phyloP scores from a whole-genome alignment of 2,113 vertebrate genomes.

The Siniperca knerii region DNA sequence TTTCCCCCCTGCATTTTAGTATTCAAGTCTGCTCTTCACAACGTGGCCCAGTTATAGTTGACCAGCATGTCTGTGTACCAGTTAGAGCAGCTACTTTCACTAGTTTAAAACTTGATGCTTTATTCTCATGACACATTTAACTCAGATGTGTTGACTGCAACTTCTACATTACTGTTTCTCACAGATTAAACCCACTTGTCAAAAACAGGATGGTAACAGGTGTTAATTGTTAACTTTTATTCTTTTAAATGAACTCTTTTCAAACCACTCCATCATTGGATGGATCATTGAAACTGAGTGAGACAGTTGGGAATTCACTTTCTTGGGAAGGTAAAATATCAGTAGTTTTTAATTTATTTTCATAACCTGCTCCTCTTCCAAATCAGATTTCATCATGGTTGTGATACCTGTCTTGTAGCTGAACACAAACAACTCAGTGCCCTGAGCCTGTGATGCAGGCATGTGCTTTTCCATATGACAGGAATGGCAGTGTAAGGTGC shows the following conservation, averaged over 20 bases:
- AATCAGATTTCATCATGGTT: background rate
- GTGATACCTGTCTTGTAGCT: background rate
- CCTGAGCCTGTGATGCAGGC: background rate
- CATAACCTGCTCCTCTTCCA: background rate
- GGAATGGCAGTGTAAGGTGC: background rate
- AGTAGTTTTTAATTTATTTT: background rate
- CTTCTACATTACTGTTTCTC: background rate
- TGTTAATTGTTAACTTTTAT: background rate
- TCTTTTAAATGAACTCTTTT: conserved; percentile 8
- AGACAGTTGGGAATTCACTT: background rate
- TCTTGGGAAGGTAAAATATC: background rate
- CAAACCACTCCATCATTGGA: background rate
- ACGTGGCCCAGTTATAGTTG: conserved; percentile 9
- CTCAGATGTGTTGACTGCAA: background rate
- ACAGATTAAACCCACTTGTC: too few relatives aligned
- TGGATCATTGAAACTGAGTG: background rate
- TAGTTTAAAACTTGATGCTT: background rate
- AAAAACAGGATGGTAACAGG: too few relatives aligned
- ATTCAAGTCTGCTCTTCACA: conserved; percentile 21
- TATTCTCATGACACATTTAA: background rate
- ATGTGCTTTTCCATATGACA: background rate
- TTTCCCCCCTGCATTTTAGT: conserved; percentile 1
- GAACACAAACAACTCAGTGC: background rate
- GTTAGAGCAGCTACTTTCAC: background rate
- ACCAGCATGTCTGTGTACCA: background rate